phyloP scores from a whole-genome alignment of 2,113 vertebrate genomes.

The Forbesichthys papilliferus region DNA sequence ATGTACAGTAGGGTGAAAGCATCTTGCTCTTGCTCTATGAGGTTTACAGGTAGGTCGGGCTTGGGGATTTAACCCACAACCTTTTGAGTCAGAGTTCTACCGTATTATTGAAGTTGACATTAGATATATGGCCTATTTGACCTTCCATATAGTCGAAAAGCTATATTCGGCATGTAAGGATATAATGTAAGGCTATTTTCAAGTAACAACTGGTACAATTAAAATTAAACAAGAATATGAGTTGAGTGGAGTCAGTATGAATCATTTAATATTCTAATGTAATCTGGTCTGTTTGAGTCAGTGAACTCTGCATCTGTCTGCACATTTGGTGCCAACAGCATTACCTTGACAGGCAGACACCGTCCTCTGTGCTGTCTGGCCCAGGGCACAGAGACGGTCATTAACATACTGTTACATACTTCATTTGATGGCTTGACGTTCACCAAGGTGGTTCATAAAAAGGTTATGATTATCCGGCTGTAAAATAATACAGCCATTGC shows the following conservation, averaged over 20 bases:
- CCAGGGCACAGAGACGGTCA: constrained; percentile 25
- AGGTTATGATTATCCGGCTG: constrained; percentile 23
- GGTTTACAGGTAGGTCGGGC: no score
- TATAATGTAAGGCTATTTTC: no score
- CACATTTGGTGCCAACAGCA: constrained; percentile 13
- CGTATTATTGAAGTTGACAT: no score
- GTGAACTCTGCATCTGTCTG: constrained; percentile 7
- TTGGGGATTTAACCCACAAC: no score
- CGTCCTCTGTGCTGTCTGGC: constrained; percentile 1
- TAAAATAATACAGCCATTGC: neutral
- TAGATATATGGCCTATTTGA: no score
- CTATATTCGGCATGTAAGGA: no score
- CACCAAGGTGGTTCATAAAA: constrained; percentile 27
- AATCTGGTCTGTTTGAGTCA: constrained; percentile 7
- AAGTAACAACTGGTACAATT: no score
- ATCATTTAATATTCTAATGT: neutral
- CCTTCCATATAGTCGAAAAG: no score
- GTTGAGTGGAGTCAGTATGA: neutral
- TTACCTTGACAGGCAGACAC: constrained; percentile 34
- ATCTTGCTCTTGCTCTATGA: no score
- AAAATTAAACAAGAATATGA: no score
- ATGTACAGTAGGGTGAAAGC: no score
- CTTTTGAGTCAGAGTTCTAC: no score
- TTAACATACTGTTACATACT: constrained; percentile 13
- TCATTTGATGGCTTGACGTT: constrained; percentile 18